Percentiles rank a stretch among this genome's conserved stretches.
phyloP scores from a whole-genome alignment of 2,888 invertebrate species.

The Philereme vetulata region DNA sequence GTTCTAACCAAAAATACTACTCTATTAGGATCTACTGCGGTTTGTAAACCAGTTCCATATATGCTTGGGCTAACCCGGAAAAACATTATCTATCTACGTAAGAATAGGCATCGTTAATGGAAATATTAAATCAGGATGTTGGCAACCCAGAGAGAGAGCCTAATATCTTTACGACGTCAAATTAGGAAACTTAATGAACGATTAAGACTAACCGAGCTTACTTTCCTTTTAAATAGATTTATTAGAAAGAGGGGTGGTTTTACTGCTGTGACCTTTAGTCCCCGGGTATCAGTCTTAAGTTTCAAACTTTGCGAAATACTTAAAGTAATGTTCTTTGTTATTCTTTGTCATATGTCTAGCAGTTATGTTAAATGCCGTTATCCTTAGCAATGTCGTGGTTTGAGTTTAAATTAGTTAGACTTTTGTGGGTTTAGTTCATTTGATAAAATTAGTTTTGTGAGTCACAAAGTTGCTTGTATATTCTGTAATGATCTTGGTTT shows the following conservation, averaged over 20 bases:
- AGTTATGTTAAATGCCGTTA: conserved; percentile 29
- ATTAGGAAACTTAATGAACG: conserved; percentile 34
- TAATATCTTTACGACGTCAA: conserved; percentile 29
- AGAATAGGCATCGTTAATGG: conserved; percentile 24
- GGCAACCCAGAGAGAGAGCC: conserved; percentile 8
- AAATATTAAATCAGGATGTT: conserved; percentile 30
- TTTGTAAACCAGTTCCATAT: conserved; percentile 25
- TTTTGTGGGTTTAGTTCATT: background rate
- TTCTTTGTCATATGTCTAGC: conserved; percentile 32
- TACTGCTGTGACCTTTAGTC: conserved; percentile 23
- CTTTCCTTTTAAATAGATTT: conserved; percentile 34
- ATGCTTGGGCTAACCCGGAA: conserved; percentile 20
- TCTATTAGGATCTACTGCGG: conserved; percentile 24
- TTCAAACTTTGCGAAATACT: conserved; percentile 32
- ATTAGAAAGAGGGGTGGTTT: conserved; percentile 23
- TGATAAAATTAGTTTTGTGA: conserved; percentile 18
- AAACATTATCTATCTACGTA: conserved; percentile 21
- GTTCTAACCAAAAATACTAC: conserved; percentile 22
- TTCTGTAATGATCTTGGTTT: background rate
- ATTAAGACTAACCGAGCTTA: conserved; percentile 28
- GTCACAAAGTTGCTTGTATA: conserved; percentile 8
- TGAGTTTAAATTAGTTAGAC: conserved; percentile 25
- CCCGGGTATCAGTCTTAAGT: background rate
- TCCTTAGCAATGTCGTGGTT: conserved; percentile 32
- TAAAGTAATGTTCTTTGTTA: conserved; percentile 7